Base-by-base conservation (phyloP, 1,140 invertebrate species). In the Proctacanthus coquilletti region DNA sequence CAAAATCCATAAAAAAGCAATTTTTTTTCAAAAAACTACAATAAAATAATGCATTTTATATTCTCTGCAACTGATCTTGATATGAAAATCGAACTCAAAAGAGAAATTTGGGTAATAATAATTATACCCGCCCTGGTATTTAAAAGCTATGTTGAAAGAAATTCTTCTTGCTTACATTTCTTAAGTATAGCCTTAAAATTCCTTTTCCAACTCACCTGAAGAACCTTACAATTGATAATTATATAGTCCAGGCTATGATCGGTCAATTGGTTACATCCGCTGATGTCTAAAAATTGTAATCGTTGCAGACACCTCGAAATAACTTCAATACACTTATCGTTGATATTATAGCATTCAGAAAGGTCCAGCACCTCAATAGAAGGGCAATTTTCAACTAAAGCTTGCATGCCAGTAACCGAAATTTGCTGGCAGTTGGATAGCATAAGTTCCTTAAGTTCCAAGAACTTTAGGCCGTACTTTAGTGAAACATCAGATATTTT, bases 401-500 rank as follows among this genome's bases (percentile, higher is more conserved):
- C 60, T 40, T 70, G 60, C 31, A 81, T 61, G 19, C 76, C 76
- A 33, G 68, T 58, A 42, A 75, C 59, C 5, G 74, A 74, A 36
- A 83, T 70, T 55, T 75, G 72, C 47, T 77, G 72, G 44, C 78
- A 78, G 49, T 71, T 67, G 27, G 71, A 75, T 8, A 83, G 56
- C 49, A 74, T 68, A 5, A 57, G 32, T 1, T 42, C 33, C 13
- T 30, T 42, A 5, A 83, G 57, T 53, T 78, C 77, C 20, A 62
- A 58, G 47, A 78, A 77, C 32, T 65, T 66, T 33, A 83, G 68
- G 5, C 72, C 70, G 47, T 78, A 71, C 31, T 67, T 72, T 2
- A 83, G 46, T 42, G 77, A 77, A 4, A 77, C 69, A 61, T 82
- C 77, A 20, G 75, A 77, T 10, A 83, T 70, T 48, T 66, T 70